Conservation (phyloP, 2,797 vertebrate species). For the Vespertilio murinus region DNA sequence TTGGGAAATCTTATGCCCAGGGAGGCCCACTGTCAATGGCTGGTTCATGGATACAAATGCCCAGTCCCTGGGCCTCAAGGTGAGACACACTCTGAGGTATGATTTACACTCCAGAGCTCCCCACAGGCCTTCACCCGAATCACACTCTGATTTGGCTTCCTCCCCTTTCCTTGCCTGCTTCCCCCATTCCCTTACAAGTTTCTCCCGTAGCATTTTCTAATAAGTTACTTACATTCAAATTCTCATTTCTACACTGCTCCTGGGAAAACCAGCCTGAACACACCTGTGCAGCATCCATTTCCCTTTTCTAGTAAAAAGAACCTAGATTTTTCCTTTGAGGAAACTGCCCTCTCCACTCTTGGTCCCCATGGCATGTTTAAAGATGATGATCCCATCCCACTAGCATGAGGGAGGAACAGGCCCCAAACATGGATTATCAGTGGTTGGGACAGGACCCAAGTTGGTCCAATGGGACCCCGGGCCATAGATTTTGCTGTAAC, state of each 20-base stretch:
- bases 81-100: background rate
- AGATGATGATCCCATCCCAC: background rate
- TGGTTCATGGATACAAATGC: background rate
- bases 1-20: background rate
- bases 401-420: background rate
- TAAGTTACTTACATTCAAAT: background rate
- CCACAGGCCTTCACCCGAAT: background rate
- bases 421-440: background rate
- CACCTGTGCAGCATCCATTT: background rate
- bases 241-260: background rate
- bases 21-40: background rate
- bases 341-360: background rate
- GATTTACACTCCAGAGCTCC: background rate
- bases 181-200: background rate
- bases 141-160: background rate
- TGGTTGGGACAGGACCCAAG: background rate
- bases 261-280: background rate
- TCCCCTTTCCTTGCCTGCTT: background rate
- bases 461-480: background rate
- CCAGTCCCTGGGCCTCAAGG: background rate
- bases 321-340: background rate
- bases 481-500: background rate
- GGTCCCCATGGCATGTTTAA: background rate
- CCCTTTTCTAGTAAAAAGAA: background rate
- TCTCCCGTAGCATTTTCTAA: background rate